Evolutionary conservation across 2,888 invertebrate genomes (phyloP).

Genomic region (Trichopria drosophilae): DNA sequence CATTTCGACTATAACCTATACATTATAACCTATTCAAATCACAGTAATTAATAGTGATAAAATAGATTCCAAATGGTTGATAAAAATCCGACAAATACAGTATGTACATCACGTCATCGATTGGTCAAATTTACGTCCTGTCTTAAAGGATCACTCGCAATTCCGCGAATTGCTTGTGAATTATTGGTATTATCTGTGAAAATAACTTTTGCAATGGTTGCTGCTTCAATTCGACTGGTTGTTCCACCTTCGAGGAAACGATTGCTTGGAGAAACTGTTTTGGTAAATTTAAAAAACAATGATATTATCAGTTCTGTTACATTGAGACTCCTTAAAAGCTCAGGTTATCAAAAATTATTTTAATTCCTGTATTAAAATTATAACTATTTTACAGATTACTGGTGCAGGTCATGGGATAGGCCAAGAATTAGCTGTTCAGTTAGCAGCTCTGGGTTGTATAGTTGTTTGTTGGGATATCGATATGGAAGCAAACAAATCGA

Average conservation of each 20-base stretch:
- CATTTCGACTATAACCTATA: no score
- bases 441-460: slow-evolving; percentile 45
- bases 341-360: no score
- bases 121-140: no score
- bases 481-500: slow-evolving; percentile 41
- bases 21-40: no score
- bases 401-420: slow-evolving; percentile 52
- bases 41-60: no score
- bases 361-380: neutral
- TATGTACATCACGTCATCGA: no score
- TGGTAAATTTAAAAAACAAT: slow-evolving; percentile 47
- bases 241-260: slow-evolving; percentile 57
- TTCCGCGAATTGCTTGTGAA: slow-evolving; percentile 34
- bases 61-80: no score
- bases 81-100: no score
- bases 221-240: slow-evolving; percentile 50
- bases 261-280: slow-evolving; percentile 58
- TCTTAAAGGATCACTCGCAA: no score
- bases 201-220: slow-evolving; percentile 42
- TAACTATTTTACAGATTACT: slow-evolving; percentile 41
- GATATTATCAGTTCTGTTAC: neutral
- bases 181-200: slow-evolving; percentile 43
- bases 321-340: neutral
- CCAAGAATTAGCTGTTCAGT: slow-evolving; percentile 47
- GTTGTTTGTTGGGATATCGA: slow-evolving; percentile 50